Base-by-base conservation (phyloP, 2,888 invertebrate species). In the Mesochorus sp. region DNA sequence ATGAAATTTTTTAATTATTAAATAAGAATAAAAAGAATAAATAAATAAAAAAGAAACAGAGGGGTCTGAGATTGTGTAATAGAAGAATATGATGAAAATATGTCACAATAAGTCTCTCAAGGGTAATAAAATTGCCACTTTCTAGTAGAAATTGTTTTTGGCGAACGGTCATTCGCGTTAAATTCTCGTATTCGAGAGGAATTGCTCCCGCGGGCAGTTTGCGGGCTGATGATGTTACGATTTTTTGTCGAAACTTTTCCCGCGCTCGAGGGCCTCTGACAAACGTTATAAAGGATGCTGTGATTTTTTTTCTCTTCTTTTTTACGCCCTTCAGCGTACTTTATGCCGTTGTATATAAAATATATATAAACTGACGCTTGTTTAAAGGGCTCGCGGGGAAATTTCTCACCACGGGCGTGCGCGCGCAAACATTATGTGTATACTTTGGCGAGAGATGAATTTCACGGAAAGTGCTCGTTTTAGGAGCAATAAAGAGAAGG, bases 401-500 rank as follows among this genome's bases (percentile, higher is more conserved):
- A 51, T 68, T 61, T 49, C 39, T 61, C 39, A 2, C 42, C n/a
- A 8, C n/a, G 3, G 28, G 5, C 26, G 3, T 24, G 26, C 26
- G 67, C 28, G 17, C 34, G 28, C 10, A 19, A 51, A 53, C 53
- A 37, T 64, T 64, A 21, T 21, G 21, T 49, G 49, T 39, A n/a
- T 34, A 34, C 39, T 39, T 0, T 3, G 28, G 34, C 26, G 61
- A 39, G 55, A 68, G 73, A 55, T 53, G 53, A 62, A 67, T 68
- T 77, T 77, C 77, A 77, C 42, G 73, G 77, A 77, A 77, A 77
- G 47, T 47, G 68, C 62, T 62, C 31, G 66, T 57, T 49, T 68
- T 68, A 68, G 68, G 14, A 28, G 12, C n/a, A 57, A 19, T 42
- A 55, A 37, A 39, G 42, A 44, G 6, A 19, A 44, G 44, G 44